phyloP scores from a whole-genome alignment of 2,888 invertebrate species.

The Netelia fuscicornis region DNA sequence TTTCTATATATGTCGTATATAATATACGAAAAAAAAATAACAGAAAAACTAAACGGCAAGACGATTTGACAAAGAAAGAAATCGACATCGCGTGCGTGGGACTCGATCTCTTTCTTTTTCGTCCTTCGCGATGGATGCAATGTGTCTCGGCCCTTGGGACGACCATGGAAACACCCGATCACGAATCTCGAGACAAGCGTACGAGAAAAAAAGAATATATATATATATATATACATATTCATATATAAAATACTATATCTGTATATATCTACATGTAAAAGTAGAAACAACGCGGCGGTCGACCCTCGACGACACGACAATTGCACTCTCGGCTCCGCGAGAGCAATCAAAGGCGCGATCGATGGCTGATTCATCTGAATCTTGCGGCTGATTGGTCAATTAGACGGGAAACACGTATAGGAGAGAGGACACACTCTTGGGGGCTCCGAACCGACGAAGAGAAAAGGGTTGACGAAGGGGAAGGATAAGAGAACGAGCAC shows the following conservation, averaged over 20 bases:
- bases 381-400: conserved; percentile 84
- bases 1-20: not conserved
- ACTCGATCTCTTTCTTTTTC: conserved; percentile 22
- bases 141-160: conserved; percentile 14
- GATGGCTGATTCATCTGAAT: conserved; percentile 83
- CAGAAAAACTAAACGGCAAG: not conserved
- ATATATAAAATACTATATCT: not conserved
- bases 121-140: conserved; percentile 6
- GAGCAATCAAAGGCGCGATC: conserved; percentile 82
- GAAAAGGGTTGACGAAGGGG: conserved; percentile 71
- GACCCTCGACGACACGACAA: conserved; percentile 67
- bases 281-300: conserved; percentile 53
- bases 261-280: conserved; percentile 3
- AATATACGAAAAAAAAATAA: not conserved
- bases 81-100: conserved; percentile 28
- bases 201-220: conserved; percentile 7
- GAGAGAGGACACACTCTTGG: conserved; percentile 77
- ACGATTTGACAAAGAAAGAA: not conserved
- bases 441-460: conserved; percentile 63
- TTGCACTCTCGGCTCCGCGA: conserved; percentile 64
- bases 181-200: conserved; percentile 9
- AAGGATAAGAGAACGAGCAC: conserved; percentile 64
- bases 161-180: not conserved
- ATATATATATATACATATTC: not conserved
- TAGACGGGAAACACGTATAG: conserved; percentile 83